These are phyloP conservation scores for Drosophila formosana DNA, from an alignment of 2,888 invertebrate genomes.

Conservation along the genomic window DNA sequence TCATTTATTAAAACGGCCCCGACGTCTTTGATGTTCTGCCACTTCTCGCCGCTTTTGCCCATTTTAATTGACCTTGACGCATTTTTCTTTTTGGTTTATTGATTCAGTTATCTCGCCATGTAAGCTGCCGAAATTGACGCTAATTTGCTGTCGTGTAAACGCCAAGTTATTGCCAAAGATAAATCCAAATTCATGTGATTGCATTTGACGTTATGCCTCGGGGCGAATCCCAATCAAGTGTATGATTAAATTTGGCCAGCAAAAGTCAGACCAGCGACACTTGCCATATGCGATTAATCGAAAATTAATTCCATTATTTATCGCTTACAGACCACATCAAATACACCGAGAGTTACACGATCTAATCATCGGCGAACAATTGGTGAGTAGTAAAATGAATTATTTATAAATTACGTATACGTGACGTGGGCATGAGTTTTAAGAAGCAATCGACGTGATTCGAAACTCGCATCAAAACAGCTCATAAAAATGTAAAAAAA, in stretches of 20 bases:
- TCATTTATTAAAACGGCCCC: slow-evolving; percentile 69
- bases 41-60: slow-evolving; percentile 5
- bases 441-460: slow-evolving; percentile 17
- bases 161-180: slow-evolving; percentile 51
- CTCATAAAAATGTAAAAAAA: slow-evolving; percentile 26
- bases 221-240: slow-evolving; percentile 11
- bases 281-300: not conserved
- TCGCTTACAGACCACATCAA: not conserved
- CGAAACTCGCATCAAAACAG: slow-evolving; percentile 17
- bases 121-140: slow-evolving; percentile 42
- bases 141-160: slow-evolving; percentile 57
- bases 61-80: slow-evolving; percentile 43
- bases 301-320: not conserved
- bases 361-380: not conserved
- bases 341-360: not conserved
- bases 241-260: slow-evolving; percentile 5
- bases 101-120: slow-evolving; percentile 43
- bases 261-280: not conserved
- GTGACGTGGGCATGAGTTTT: slow-evolving; percentile 17
- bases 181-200: slow-evolving; percentile 55
- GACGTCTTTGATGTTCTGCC: slow-evolving; percentile 21
- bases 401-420: slow-evolving; percentile 44
- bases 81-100: slow-evolving; percentile 55
- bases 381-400: slow-evolving; percentile 14
- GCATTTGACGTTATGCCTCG: slow-evolving; percentile 31